Base-by-base conservation (phyloP, 92 coral and sea anemone species). In the Scolanthus callimorphus region DNA sequence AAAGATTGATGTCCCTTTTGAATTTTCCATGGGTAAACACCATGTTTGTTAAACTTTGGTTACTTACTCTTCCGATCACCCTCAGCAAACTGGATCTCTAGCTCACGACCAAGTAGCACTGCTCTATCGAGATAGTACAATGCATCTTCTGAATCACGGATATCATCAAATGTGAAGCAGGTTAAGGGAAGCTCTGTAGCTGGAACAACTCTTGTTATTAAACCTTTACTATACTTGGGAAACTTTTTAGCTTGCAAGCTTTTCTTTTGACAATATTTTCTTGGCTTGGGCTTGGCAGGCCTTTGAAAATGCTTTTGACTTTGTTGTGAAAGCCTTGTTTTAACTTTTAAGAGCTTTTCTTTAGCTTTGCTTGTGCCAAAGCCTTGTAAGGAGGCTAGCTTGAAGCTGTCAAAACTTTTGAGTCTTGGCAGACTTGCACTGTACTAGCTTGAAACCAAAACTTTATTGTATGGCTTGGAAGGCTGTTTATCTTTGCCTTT, bases 41-140 rank as follows among this genome's bases (percentile, higher is more conserved):
- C n/a, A n/a, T n/a, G n/a, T n/a, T n/a, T n/a, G n/a, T n/a, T n/a
- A n/a, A n/a, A n/a, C n/a, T n/a, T n/a, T n/a, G n/a, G n/a, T n/a
- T n/a, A 59, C 99, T 84, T 81, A 94, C 99, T 86, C 70, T 94
- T 94, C 39, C 99, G 76, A 80, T 94, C 99, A 52, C 99, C 99
- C 59, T 94, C 99, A 44, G 99, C 99, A 84, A 94, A 94, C 78
- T 94, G 99, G 8, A 94, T 96, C 39, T 94, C 99, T 22, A 94
- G 69, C 65, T 94, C 99, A 17, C 99, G 85, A 43, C 96, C 96
- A 30, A 80, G 75, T 56, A 89, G 51, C 49, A 89, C 53, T 15
- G 75, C 83, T 31, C 99, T 64, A 79, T 94, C 96, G 79, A 94
- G 71, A 70, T 89, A 94, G 65, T 94, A 94, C 67, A 80, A 70